phyloP scores from a whole-genome alignment of 2,888 invertebrate species.

The Ichneumon xanthorius region DNA sequence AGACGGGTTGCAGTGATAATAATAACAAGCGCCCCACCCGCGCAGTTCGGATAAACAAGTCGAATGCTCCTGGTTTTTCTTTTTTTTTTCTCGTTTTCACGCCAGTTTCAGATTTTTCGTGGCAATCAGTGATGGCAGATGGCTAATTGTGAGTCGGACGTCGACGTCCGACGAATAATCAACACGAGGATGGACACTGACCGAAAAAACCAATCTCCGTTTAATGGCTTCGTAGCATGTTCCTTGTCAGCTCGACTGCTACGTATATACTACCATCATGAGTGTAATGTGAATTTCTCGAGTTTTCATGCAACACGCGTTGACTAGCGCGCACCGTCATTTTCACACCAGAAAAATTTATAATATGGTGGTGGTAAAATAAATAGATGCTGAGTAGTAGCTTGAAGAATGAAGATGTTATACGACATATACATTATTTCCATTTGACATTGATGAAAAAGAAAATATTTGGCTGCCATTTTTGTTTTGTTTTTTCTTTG shows the following conservation, averaged over 20 bases:
- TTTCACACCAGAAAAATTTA: neutral
- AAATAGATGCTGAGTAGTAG: neutral
- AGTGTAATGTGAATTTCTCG: neutral
- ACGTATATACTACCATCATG: constrained; percentile 21
- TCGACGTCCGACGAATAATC: constrained; percentile 54
- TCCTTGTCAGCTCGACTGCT: constrained; percentile 30
- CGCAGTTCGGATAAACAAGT: constrained; percentile 58
- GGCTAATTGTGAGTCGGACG: constrained; percentile 62
- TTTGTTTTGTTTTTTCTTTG: too few species aligned
- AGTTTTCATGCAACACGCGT: neutral
- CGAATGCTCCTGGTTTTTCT: constrained; percentile 39
- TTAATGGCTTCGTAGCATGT: constrained; percentile 47
- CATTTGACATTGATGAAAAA: neutral
- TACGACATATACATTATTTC: neutral
- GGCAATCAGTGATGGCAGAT: constrained; percentile 56
- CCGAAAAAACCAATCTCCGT: constrained; percentile 56
- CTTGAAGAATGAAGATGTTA: neutral
- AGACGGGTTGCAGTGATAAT: constrained; percentile 43
- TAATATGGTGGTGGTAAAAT: neutral
- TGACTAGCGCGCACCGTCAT: neutral
- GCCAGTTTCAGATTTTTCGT: constrained; percentile 42
- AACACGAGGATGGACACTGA: constrained; percentile 41
- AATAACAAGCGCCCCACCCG: constrained; percentile 27
- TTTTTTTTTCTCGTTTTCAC: constrained; percentile 22
- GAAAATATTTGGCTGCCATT: too few species aligned